Percentiles rank a stretch among this genome's conserved stretches.
Conservation (phyloP, 2,797 vertebrate species). For the Girardinus metallicus region DNA sequence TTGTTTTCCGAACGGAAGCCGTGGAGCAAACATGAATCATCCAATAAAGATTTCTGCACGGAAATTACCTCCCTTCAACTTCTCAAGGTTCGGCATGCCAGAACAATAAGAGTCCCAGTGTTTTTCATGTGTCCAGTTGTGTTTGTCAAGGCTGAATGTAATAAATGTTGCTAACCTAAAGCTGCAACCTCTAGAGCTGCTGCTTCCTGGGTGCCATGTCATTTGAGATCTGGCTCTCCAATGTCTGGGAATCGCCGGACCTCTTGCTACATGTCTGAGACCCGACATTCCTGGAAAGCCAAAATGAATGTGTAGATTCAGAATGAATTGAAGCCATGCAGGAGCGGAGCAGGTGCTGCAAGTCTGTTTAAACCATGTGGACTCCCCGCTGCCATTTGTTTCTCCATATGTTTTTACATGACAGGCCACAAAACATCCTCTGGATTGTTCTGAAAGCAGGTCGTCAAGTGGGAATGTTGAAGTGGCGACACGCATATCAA, state of each 20-base stretch:
- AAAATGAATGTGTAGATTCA: slow-evolving; percentile 72
- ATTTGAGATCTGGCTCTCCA: slow-evolving; percentile 59
- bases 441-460: not conserved
- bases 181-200: slow-evolving; percentile 21
- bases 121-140: slow-evolving; percentile 1
- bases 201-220: slow-evolving; percentile 60
- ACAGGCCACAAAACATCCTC: slow-evolving; percentile 16
- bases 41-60: not conserved
- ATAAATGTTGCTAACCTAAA: slow-evolving; percentile 38
- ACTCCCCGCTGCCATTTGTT: slow-evolving; percentile 59
- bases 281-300: slow-evolving; percentile 78
- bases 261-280: slow-evolving; percentile 58
- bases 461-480: not conserved
- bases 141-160: slow-evolving; percentile 38
- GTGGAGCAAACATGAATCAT: not conserved
- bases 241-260: slow-evolving; percentile 67
- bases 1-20: not conserved
- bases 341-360: slow-evolving; percentile 73
- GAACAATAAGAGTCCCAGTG: slow-evolving; percentile 6
- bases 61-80: not conserved
- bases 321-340: slow-evolving; percentile 72
- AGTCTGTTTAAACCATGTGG: slow-evolving; percentile 55
- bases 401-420: slow-evolving; percentile 35
- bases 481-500: not conserved
- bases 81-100: not conserved